A percentile compares a stretch with the other conserved stretches of the same genome.
Conservation (phyloP, 37 sponge, comb jelly and placozoan genomes). For the Mnemiopsis leidyi region DNA sequence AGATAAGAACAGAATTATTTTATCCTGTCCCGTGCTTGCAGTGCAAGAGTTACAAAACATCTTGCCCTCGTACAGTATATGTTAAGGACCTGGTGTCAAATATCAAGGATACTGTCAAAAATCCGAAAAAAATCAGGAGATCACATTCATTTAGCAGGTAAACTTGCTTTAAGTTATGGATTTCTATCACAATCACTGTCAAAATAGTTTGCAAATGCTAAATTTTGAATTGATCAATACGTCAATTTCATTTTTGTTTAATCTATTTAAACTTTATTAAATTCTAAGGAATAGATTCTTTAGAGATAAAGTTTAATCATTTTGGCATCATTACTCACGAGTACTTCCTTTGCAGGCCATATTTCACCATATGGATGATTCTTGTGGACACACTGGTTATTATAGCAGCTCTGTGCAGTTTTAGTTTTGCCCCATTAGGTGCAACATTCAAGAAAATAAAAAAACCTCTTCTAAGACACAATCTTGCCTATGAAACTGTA, state of each 20-base stretch:
- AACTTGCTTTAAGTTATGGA: not conserved
- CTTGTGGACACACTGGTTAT: not conserved
- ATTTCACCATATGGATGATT: conserved; percentile 12
- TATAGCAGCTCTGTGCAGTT: not conserved
- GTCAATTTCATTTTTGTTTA: not conserved
- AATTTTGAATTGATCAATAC: not conserved
- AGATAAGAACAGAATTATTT: not conserved
- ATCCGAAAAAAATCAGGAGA: no score
- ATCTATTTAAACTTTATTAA: no score
- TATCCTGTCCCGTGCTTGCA: not conserved
- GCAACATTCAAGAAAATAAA: not conserved
- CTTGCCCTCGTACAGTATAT: not conserved
- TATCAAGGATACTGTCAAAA: not conserved
- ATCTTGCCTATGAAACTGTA: conserved; percentile 7
- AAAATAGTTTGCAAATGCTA: not conserved
- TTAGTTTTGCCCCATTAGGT: not conserved
- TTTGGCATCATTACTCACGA: no score
- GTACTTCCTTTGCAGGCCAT: conserved; percentile 33
- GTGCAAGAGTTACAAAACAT: not conserved
- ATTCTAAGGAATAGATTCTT: no score
- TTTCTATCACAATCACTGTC: not conserved
- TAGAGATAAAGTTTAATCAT: no score
- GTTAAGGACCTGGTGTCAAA: not conserved
- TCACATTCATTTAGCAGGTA: not conserved
- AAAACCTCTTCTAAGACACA: not conserved